phyloP scores from a whole-genome alignment of 64 coral and sea anemone genomes.

The Stichodactyla mertensii region DNA sequence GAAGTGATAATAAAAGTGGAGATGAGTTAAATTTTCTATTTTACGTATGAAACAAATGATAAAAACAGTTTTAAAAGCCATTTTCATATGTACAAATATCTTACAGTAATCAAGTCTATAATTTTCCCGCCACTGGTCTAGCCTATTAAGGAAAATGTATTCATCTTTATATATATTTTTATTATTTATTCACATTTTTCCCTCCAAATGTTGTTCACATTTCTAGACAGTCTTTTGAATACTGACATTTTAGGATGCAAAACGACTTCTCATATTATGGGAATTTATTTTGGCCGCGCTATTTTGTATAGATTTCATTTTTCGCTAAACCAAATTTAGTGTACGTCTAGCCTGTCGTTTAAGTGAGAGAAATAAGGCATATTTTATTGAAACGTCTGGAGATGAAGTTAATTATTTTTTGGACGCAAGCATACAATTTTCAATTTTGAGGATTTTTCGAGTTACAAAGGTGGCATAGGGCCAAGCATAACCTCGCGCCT shows the following conservation, averaged over 20 bases:
- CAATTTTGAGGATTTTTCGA: background rate
- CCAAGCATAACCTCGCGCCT: background rate
- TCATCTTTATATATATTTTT: background rate
- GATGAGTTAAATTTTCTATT: too few species aligned
- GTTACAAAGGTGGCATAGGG: background rate
- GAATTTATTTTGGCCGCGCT: background rate
- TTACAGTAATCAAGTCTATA: background rate
- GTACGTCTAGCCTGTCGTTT: background rate
- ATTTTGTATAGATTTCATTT: background rate
- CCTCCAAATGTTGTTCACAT: background rate
- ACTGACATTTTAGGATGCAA: background rate
- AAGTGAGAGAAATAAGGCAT: background rate
- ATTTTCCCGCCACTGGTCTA: background rate
- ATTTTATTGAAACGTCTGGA: background rate
- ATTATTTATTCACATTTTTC: background rate
- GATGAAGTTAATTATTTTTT: background rate
- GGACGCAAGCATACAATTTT: background rate
- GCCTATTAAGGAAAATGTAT: background rate
- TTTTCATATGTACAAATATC: too few species aligned
- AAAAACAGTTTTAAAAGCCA: too few species aligned
- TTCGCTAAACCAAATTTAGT: background rate
- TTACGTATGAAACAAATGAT: too few species aligned
- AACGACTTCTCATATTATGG: background rate
- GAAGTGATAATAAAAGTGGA: too few species aligned
- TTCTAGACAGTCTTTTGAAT: background rate